These are phyloP conservation scores for Pedetes capensis DNA, from an alignment of 2,113 vertebrate species.

Conservation along the genomic window DNA sequence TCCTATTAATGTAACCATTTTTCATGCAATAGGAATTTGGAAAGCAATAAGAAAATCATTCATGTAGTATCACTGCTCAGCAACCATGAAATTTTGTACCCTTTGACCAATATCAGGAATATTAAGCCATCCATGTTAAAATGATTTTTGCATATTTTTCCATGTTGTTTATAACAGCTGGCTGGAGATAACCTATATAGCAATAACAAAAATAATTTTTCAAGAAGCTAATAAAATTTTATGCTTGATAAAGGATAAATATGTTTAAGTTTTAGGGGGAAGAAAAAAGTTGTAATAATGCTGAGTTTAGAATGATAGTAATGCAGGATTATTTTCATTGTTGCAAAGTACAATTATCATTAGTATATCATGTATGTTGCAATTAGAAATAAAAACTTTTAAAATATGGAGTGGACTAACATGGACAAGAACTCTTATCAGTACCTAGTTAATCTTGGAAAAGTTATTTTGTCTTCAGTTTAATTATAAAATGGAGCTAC, in stretches of 20 bases:
- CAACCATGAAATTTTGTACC: neutral
- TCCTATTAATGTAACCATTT: neutral
- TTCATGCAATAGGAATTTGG: neutral
- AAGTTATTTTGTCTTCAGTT: neutral
- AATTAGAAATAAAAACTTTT: constrained; percentile 20
- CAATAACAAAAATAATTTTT: neutral
- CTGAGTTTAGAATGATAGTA: neutral
- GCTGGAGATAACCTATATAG: neutral
- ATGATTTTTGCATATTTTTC: neutral
- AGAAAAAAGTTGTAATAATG: neutral
- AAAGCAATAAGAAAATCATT: neutral
- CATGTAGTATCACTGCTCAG: neutral
- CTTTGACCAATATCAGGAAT: neutral
- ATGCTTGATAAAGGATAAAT: neutral
- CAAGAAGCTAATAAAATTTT: neutral
- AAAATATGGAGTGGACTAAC: neutral
- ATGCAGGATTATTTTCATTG: neutral
- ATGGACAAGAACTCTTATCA: neutral
- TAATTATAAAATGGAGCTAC: neutral
- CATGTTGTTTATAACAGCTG: neutral
- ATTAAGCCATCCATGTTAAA: neutral
- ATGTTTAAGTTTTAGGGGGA: neutral
- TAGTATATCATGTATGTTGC: neutral
- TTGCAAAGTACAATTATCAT: neutral
- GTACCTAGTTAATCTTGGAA: neutral